A percentile compares a stretch with the other conserved stretches of the same genome.
These are phyloP conservation scores for Siderastrea siderea DNA, from an alignment of 92 coral and sea anemone species.

Conservation along the genomic window DNA sequence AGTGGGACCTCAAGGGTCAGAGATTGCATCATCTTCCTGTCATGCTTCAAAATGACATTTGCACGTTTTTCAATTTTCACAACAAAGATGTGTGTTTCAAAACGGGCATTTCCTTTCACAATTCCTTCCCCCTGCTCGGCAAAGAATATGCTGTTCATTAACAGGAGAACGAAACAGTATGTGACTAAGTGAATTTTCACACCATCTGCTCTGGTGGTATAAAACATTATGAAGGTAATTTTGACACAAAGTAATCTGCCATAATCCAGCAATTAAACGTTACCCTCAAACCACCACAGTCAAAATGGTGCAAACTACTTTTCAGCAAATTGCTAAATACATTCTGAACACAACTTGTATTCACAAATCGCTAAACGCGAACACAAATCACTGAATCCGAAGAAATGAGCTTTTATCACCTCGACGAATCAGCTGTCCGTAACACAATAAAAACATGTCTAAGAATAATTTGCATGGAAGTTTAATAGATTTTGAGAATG, in stretches of 20 bases:
- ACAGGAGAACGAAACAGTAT: not conserved
- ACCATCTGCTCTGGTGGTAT: slow-evolving; percentile 9
- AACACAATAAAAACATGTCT: not conserved
- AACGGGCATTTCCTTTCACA: not conserved
- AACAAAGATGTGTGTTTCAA: not conserved
- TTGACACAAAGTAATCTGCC: not conserved
- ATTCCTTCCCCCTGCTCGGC: not conserved
- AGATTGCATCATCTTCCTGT: slow-evolving; percentile 9
- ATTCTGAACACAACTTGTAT: not conserved
- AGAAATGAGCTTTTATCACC: not conserved
- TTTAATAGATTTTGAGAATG: not conserved
- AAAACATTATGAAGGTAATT: not conserved
- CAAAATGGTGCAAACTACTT: not conserved
- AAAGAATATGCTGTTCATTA: not conserved
- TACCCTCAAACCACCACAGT: not conserved
- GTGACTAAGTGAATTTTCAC: not conserved
- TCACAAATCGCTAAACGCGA: not conserved
- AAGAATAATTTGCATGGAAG: not conserved
- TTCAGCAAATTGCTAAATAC: not conserved
- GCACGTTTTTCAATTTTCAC: not conserved
- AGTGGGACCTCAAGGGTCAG: not conserved
- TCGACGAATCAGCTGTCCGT: not conserved
- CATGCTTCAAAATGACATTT: not conserved
- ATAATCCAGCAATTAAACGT: not conserved
- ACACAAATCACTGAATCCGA: not conserved